Conservation (phyloP, 2,888 invertebrate genomes). For the Pharmacophagus antenor region DNA sequence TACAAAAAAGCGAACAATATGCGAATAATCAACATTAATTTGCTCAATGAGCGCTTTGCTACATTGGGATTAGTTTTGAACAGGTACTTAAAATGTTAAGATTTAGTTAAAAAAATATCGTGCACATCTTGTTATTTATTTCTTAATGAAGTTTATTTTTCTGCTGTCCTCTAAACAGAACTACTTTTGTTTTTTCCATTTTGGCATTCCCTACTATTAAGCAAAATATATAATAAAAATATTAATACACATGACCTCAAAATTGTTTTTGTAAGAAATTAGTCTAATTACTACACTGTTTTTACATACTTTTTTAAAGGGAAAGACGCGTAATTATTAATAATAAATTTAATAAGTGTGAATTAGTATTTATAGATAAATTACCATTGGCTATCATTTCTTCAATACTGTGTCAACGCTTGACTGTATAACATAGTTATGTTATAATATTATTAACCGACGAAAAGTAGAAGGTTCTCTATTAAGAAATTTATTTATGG, state of each 20-base stretch:
- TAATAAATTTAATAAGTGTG: no score
- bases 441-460: not conserved
- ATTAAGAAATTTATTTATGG: no score
- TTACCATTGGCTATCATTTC: no score
- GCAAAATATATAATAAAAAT: not conserved
- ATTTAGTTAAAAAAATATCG: slow-evolving; percentile 19
- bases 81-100: slow-evolving; percentile 17
- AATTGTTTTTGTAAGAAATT: no score
- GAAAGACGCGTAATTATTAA: no score
- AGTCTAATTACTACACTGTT: no score
- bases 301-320: no score
- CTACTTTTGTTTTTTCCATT: not conserved
- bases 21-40: slow-evolving; percentile 19
- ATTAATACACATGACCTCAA: no score
- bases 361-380: no score
- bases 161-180: not conserved
- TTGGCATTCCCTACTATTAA: not conserved
- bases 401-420: no score
- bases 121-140: slow-evolving; percentile 20
- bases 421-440: no score
- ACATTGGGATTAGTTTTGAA: slow-evolving; percentile 20
- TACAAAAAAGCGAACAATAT: slow-evolving; percentile 25
- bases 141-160: slow-evolving; percentile 9
- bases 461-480: not conserved
- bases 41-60: slow-evolving; percentile 18